Conservation (phyloP, 2,797 vertebrate species). For the Tragelaphus oryx region DNA sequence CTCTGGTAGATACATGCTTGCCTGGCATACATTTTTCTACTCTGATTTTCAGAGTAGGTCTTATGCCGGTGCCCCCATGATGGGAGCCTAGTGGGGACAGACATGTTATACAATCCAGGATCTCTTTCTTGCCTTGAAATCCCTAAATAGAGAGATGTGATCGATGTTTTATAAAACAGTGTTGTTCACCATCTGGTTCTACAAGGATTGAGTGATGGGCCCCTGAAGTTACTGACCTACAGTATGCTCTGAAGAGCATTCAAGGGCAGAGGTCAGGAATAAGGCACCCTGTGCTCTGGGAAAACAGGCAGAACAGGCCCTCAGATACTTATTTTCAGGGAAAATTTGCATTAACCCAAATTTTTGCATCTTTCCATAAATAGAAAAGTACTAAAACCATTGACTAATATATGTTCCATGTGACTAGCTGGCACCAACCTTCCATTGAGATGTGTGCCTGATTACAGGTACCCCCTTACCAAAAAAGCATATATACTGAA, state of each 20-base stretch:
- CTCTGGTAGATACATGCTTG: not conserved
- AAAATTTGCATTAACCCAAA: not conserved
- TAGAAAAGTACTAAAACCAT: not conserved
- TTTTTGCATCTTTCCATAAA: not conserved
- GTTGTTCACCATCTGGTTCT: not conserved
- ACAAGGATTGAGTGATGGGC: not conserved
- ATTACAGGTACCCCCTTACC: not conserved
- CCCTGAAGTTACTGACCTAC: not conserved
- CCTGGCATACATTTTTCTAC: not conserved
- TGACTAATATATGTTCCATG: not conserved
- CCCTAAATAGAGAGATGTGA: not conserved
- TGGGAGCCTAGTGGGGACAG: not conserved
- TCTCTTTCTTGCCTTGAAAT: not conserved
- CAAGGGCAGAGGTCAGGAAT: not conserved
- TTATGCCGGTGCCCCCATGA: not conserved
- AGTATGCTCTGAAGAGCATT: not conserved
- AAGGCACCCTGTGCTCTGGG: not conserved
- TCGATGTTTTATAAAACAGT: not conserved
- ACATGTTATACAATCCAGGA: not conserved
- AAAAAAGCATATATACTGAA: not conserved
- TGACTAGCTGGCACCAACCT: not conserved
- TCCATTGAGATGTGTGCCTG: not conserved
- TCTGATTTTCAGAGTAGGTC: not conserved
- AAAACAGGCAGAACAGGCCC: not conserved
- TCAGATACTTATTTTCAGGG: not conserved